A percentile compares a stretch with the other conserved stretches of the same genome.
Conservation (phyloP, 1,140 invertebrate genomes). For the Trachelipus rathkii region DNA sequence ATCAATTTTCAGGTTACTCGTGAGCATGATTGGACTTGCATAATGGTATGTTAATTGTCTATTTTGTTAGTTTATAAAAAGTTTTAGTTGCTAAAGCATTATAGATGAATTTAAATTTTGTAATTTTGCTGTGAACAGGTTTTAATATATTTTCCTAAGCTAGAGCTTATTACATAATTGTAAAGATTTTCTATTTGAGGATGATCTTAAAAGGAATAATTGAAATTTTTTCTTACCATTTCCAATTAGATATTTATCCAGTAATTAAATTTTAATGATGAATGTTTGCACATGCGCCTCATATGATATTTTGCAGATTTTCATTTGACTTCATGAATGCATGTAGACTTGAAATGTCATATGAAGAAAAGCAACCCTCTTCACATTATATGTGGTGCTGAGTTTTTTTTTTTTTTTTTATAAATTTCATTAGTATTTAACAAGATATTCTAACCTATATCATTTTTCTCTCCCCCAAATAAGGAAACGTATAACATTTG, state of each 20-base stretch:
- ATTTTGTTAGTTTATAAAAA: background rate
- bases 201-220: background rate
- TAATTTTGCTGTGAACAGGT: background rate
- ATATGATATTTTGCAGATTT: background rate
- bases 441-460: too few relatives aligned
- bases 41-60: background rate
- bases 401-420: too few relatives aligned
- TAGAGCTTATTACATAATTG: background rate
- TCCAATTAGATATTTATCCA: too few relatives aligned
- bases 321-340: background rate
- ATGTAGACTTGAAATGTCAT: background rate
- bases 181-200: background rate
- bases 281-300: background rate
- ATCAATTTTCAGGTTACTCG: background rate
- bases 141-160: background rate
- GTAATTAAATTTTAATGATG: background rate
- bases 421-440: too few relatives aligned
- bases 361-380: background rate
- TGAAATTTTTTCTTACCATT: background rate
- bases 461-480: too few relatives aligned
- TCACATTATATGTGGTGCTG: background rate
- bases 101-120: background rate
- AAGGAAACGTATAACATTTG: too few relatives aligned
- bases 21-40: background rate
- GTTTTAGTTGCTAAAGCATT: background rate